Evolutionary conservation across 2,113 vertebrate genomes (phyloP).

Genomic region (Rhizomys pruinosus): DNA sequence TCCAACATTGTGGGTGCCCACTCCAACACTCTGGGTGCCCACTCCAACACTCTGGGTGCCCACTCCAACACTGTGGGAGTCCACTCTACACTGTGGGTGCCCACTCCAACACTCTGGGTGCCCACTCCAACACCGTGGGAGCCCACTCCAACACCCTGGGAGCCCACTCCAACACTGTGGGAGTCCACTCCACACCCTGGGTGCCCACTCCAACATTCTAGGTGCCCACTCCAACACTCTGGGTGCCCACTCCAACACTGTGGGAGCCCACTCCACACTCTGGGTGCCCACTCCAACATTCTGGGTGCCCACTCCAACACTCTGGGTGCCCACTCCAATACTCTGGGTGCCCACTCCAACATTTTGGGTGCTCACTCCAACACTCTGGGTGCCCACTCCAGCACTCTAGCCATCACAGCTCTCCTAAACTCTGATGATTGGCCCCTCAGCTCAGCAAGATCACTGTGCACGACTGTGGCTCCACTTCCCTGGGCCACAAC

Average conservation of each 20-base stretch:
- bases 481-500: background rate
- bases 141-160: background rate
- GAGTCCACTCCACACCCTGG: too few relatives aligned
- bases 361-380: background rate
- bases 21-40: background rate
- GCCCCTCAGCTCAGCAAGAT: background rate
- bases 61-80: slow-evolving; percentile 20
- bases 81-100: too few relatives aligned
- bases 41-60: background rate
- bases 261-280: too few relatives aligned
- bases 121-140: background rate
- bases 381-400: background rate
- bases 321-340: background rate
- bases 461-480: background rate
- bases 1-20: too few relatives aligned
- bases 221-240: background rate
- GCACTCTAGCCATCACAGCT: background rate
- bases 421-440: background rate
- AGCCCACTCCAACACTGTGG: background rate
- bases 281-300: background rate
- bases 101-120: background rate
- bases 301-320: background rate
- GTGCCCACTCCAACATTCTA: background rate
- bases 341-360: background rate
- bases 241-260: background rate